These are phyloP conservation scores for Eremophila alpestris DNA, from an alignment of 2,797 vertebrate genomes.

Conservation along the genomic window DNA sequence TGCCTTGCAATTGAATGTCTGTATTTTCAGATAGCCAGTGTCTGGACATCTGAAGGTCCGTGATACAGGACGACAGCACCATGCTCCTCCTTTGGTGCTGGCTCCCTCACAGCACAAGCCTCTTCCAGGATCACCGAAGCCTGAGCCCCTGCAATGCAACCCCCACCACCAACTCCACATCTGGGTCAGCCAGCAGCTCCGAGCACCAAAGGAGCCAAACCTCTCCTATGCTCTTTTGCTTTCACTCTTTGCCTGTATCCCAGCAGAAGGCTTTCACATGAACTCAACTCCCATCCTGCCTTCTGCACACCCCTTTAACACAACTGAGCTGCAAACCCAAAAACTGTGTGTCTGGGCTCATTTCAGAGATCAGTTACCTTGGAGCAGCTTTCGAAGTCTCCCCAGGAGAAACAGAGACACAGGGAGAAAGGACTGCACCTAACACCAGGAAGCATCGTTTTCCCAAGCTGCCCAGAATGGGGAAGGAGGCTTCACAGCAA, in stretches of 20 bases:
- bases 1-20: background rate
- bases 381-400: background rate
- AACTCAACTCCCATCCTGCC: background rate
- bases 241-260: background rate
- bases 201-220: background rate
- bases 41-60: fast-evolving
- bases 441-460: background rate
- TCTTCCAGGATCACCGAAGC: background rate
- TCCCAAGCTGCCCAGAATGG: fast-evolving
- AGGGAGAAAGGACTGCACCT: background rate
- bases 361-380: background rate
- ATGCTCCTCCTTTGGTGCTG: fast-evolving
- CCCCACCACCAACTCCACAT: fast-evolving
- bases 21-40: background rate
- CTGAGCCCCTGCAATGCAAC: background rate
- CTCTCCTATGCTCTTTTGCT: fast-evolving
- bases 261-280: fast-evolving
- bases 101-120: background rate
- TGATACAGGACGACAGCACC: fast-evolving
- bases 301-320: fast-evolving
- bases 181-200: background rate
- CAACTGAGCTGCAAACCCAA: fast-evolving
- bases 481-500: background rate
- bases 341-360: background rate
- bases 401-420: background rate